Conservation (phyloP, 2,888 invertebrate genomes). For the Stenodema calcarata region DNA sequence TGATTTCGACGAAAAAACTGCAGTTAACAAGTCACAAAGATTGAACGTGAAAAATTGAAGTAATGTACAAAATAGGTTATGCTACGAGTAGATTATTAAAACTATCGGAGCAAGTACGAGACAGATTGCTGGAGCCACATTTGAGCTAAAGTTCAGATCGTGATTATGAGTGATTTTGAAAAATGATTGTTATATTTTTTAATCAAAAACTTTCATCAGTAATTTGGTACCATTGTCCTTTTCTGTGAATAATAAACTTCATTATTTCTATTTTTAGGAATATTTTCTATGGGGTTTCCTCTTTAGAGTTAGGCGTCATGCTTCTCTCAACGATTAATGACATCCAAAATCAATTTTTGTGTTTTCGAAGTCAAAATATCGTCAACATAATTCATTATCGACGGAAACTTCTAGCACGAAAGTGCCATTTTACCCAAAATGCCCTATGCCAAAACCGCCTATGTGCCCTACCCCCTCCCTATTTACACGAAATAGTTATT, state of each 20-base stretch:
- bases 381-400: no score
- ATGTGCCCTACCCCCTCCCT: background rate
- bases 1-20: background rate
- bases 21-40: background rate
- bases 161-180: no score
- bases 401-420: background rate
- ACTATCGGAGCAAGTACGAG: no score
- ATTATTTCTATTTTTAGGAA: background rate
- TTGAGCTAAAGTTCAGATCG: no score
- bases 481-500: no score
- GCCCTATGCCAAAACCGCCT: background rate
- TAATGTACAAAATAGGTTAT: background rate
- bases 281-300: background rate
- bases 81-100: background rate
- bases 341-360: background rate
- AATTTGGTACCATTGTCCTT: no score
- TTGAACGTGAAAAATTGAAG: background rate
- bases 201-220: background rate
- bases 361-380: background rate
- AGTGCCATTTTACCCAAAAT: background rate
- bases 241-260: no score
- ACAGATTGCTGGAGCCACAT: no score
- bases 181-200: background rate
- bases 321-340: background rate
- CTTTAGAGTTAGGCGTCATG: background rate